Evolutionary conservation across 2,113 vertebrate genomes (phyloP).

Genomic region (Lophochroa leadbeateri): DNA sequence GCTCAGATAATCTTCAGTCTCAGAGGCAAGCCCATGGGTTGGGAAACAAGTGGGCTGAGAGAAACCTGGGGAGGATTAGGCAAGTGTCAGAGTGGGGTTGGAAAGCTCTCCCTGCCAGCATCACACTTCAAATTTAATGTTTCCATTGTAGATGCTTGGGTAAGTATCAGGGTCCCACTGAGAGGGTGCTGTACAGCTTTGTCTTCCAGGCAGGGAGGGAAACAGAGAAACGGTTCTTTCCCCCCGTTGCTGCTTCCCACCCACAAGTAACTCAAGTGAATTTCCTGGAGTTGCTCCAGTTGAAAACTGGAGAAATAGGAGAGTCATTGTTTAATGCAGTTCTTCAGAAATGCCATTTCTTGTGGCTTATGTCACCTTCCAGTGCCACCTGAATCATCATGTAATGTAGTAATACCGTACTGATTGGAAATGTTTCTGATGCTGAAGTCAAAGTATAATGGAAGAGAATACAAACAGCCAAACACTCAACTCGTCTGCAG

Average conservation of each 20-base stretch:
- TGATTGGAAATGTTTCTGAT: not conserved
- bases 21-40: rapidly evolving
- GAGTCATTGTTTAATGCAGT: not conserved
- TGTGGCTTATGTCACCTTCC: not conserved
- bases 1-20: not conserved
- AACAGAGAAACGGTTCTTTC: not conserved
- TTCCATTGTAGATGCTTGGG: not conserved
- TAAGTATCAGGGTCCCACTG: not conserved
- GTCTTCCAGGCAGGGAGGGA: not conserved
- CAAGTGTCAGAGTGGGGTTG: not conserved
- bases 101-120: not conserved
- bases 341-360: not conserved
- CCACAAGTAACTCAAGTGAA: not conserved
- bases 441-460: not conserved
- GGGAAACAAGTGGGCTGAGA: not conserved
- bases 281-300: not conserved
- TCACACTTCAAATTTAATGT: not conserved
- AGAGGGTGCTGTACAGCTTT: not conserved
- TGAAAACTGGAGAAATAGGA: not conserved
- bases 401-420: rapidly evolving
- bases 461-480: not conserved
- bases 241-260: not conserved
- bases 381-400: not conserved
- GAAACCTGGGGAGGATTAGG: not conserved
- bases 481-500: not conserved